These are phyloP conservation scores for Glossophaga mutica DNA, from an alignment of 2,797 vertebrate genomes.

Conservation along the genomic window DNA sequence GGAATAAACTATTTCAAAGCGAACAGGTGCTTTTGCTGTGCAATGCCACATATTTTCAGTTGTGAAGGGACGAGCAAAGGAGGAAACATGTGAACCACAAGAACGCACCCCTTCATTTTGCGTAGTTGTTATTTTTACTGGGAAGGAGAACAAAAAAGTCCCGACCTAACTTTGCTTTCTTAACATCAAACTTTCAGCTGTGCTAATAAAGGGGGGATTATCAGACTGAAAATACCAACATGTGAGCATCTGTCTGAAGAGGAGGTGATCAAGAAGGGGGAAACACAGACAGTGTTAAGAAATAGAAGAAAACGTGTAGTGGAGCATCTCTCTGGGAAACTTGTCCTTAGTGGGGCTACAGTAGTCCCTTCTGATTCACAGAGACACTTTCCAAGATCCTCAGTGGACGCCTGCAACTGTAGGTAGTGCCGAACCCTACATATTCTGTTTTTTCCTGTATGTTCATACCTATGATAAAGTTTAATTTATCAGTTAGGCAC, in stretches of 20 bases:
- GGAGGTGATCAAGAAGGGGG: neutral
- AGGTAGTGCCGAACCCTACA: neutral
- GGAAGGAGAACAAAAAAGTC: constrained; percentile 52
- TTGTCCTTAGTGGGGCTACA: neutral
- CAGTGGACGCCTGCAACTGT: neutral
- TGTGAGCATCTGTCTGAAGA: too few species aligned
- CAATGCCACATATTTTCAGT: neutral
- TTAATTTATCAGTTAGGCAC: neutral
- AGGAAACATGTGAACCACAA: constrained; percentile 64
- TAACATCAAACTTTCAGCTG: neutral
- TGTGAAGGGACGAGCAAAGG: neutral
- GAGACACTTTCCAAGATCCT: neutral
- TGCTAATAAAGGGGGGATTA: neutral
- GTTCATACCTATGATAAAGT: neutral
- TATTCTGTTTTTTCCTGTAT: neutral
- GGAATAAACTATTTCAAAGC: neutral
- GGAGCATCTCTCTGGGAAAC: neutral
- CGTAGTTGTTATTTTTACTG: constrained; percentile 39
- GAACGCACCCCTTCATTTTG: constrained; percentile 57
- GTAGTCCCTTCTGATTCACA: neutral
- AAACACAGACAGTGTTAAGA: neutral
- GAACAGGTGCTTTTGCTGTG: too few species aligned
- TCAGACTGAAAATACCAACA: neutral
- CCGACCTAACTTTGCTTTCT: neutral
- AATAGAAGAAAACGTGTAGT: neutral